Evolutionary conservation across 2,888 invertebrate genomes (phyloP).

Genomic region (Ectobius pallidus): DNA sequence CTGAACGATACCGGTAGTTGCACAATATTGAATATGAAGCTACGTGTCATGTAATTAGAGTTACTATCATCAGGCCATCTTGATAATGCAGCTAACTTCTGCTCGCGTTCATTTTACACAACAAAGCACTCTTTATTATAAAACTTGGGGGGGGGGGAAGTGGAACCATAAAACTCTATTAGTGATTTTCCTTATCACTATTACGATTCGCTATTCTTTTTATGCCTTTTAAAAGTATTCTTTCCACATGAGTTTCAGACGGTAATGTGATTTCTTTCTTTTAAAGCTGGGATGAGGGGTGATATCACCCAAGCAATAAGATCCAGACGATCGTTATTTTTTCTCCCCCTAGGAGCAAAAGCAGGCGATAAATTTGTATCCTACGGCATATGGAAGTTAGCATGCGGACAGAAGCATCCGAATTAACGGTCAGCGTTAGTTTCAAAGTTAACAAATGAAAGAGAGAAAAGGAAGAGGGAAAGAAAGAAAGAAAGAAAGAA

Average conservation of each 20-base stretch:
- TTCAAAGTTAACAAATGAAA: neutral
- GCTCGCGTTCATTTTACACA: no score
- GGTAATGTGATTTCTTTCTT: neutral
- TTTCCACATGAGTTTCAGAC: neutral
- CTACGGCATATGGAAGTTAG: neutral
- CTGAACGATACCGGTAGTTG: no score
- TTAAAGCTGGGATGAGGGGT: slow-evolving; percentile 11
- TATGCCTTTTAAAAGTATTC: neutral
- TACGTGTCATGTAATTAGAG: no score
- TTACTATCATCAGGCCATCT: no score
- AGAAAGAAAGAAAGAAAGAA: no score
- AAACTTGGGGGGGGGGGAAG: no score
- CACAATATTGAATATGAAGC: no score
- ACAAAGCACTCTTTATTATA: no score
- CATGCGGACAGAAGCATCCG: neutral
- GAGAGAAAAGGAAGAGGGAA: neutral
- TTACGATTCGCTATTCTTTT: neutral
- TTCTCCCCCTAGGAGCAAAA: slow-evolving; percentile 12
- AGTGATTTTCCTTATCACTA: no score
- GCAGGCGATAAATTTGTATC: slow-evolving; percentile 24
- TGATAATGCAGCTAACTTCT: no score
- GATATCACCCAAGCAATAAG: slow-evolving; percentile 24
- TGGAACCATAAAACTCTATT: no score
- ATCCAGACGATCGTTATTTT: neutral
- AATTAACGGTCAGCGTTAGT: neutral